Evolutionary conservation across 2,888 invertebrate genomes (phyloP), one percentile per base, ranked within the genome.

Genomic region (Cephus sareptanus): DNA sequence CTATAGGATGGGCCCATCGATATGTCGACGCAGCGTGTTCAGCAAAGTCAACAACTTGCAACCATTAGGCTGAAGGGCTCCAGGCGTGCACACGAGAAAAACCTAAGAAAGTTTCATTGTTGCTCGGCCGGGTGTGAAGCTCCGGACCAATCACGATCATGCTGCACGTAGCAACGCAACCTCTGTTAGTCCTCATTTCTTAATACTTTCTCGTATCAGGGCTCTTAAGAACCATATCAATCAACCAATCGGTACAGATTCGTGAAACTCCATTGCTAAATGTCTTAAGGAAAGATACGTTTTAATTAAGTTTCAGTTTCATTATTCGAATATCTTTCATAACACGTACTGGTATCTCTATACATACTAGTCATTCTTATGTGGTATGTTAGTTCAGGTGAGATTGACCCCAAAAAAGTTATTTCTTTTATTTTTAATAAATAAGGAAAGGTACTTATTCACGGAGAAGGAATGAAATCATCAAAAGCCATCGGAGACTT

Each of bases 11-110:
- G 33, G 13, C 71, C 71, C 71, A 23, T 34, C 71, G 71, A 71
- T 71, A 71, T 71, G 71, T 71, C 71, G 71, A 34, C 71, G 13
- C 31, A 34, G 33, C 71, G 71, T 31, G 71, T 71, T 71, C 71
- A 31, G 71, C 33, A 71, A 71, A 71, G 12, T 71, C 71, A 71
- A 71, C 71, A 71, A 71, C 71, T 71, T 34, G 13, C 23, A 34
- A 23, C 31, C 71, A 34, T 34, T 31, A 31, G 71, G 31, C 31
- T 23, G 15, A 71, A 31, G 31, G 33, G 71, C 71, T 71, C 31
- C 6, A 31, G 71, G 71, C 71, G 3, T 23, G 71, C 31, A 13
- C 71, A 6, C 12, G 71, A 31, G 71, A 31, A 34, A 71, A 34
- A 23, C 23, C 56, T 56, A 6, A 23, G 56, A 56, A 56, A 56